Base-by-base conservation (phyloP, 2,888 invertebrate species). In the Xestobium rufovillosum region DNA sequence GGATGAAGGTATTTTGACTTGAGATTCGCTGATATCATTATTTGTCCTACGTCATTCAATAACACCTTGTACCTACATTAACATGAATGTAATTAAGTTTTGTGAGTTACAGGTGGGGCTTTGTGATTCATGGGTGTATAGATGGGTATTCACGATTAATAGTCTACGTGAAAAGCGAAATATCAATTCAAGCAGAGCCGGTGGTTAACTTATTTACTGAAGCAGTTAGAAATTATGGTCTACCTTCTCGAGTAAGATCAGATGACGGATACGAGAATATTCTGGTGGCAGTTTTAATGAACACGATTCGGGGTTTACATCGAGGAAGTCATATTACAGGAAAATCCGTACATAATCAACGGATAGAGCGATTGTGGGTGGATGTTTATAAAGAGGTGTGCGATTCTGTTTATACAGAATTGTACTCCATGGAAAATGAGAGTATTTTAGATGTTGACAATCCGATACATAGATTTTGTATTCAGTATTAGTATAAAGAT, bases 301-400 rank as follows among this genome's bases (percentile, higher is more conserved):
- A 36, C 13, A 13, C 19, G 13, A 2, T 36, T 2, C n/a, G 36
- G 23, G 31, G 31, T 4, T 17, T 36, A 16, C 10, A 16, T 9
- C 3, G 36, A 6, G 36, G 36, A 11, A 36, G 36, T 23, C 36
- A 36, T 10, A 36, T 36, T 11, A 31, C 36, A n/a, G 31, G 36
- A 2, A n/a, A n/a, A n/a, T n/a, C n/a, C n/a, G n/a, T n/a, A n/a
- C n/a, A n/a, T n/a, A n/a, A n/a, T n/a, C n/a, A 34, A 31, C 2
- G 31, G 2, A 36, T 36, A 9, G 36, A 36, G 17, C 32, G 36
- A 4, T n/a, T 36, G 6, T 36, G 31, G 36, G 2, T 13, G 8
- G 36, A 36, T 32, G 36, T 36, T 4, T 36, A 33, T 26, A 14
- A 19, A 11, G 4, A 36, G 31, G 36, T 36, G 2, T 2, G 14